Conservation (phyloP, 2,113 vertebrate genomes). For the Ammodytes marinus region DNA sequence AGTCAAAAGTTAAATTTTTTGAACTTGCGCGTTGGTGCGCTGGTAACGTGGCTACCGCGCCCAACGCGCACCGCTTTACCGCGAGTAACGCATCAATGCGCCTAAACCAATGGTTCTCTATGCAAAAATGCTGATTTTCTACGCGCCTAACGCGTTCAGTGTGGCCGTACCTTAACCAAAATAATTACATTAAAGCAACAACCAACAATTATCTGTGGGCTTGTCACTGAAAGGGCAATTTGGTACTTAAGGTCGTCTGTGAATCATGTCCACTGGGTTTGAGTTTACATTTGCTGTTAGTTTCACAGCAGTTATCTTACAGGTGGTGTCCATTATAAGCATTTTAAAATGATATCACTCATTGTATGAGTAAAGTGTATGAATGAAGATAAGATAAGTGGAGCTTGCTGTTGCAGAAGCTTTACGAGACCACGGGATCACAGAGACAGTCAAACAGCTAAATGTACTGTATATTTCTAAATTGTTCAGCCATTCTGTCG, state of each 20-base stretch:
- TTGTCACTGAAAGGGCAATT: not conserved
- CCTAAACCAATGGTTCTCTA: too few relatives aligned
- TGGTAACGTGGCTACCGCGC: too few relatives aligned
- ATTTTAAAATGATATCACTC: not conserved
- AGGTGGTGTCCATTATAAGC: not conserved
- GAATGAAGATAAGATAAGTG: not conserved
- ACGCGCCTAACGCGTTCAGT: too few relatives aligned
- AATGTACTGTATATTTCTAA: too few relatives aligned
- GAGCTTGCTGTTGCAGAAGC: not conserved
- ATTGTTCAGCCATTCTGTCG: not conserved
- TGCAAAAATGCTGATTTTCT: too few relatives aligned
- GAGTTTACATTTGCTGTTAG: not conserved
- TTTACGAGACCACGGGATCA: not conserved
- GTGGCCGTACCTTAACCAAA: not conserved
- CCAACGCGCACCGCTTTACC: too few relatives aligned
- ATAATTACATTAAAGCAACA: too few relatives aligned
- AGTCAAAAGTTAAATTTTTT: too few relatives aligned
- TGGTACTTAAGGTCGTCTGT: not conserved
- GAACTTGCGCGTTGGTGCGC: too few relatives aligned
- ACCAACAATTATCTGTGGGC: not conserved
- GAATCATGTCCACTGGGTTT: not conserved
- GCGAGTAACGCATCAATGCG: too few relatives aligned
- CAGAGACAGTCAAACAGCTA: not conserved
- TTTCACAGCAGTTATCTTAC: not conserved
- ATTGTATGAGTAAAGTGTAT: not conserved